Evolutionary conservation across 1,140 invertebrate genomes (phyloP).

Genomic region (Philotrypesis tridentata): DNA sequence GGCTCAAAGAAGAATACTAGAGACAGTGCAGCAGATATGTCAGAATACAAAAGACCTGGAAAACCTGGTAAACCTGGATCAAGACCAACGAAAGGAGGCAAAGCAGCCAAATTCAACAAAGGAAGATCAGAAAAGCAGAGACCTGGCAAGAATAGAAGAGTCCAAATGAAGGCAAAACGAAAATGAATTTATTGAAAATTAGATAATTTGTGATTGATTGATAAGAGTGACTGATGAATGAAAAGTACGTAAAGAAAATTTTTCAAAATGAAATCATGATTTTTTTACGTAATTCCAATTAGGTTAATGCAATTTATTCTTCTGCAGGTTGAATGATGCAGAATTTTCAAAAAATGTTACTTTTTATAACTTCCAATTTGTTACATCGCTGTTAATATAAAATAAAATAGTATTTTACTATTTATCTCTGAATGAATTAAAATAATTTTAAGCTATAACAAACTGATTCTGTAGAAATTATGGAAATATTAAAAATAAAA

Average conservation of each 20-base stretch:
- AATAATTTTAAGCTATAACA: background rate
- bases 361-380: background rate
- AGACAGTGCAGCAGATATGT: slow-evolving; percentile 82
- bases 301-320: background rate
- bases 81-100: slow-evolving; percentile 57
- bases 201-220: background rate
- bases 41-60: slow-evolving; percentile 75
- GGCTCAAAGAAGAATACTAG: slow-evolving; percentile 91
- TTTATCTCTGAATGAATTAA: background rate
- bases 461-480: background rate
- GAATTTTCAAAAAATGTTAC: background rate
- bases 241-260: background rate
- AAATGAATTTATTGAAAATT: slow-evolving; percentile 45
- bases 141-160: slow-evolving; percentile 78
- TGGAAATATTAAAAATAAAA: background rate
- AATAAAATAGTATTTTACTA: background rate
- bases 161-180: slow-evolving; percentile 75
- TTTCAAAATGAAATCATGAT: slow-evolving; percentile 19
- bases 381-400: background rate
- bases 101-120: slow-evolving; percentile 67
- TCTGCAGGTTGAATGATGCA: background rate
- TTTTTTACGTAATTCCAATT: background rate
- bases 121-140: slow-evolving; percentile 65
- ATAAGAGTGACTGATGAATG: slow-evolving; percentile 3
- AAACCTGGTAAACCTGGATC: slow-evolving; percentile 64